Base-by-base conservation (phyloP, 1,140 invertebrate species). In the Ceratoteleas bidentatus region DNA sequence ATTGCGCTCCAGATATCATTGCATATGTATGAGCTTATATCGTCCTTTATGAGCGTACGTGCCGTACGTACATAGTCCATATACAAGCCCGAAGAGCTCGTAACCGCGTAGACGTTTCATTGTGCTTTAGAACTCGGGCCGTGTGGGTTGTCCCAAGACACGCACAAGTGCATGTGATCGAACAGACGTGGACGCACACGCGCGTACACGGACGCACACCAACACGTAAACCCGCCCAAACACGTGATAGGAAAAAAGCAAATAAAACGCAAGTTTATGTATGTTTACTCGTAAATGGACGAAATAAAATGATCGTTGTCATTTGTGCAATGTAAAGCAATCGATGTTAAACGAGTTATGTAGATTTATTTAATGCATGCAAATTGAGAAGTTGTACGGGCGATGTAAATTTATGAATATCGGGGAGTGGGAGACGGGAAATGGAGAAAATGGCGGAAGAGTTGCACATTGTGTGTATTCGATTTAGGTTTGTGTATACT, bases 21-120 rank as follows among this genome's bases (percentile, higher is more conserved):
- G 79, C 75, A 84, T 84, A 84, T 84, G 79, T 79, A 84, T 81
- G 83, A 79, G 74, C 66, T 79, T 81, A 77, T 81, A 78, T 68
- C 65, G 76, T 80, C 64, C 53, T 84, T 76, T 80, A 80, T 75
- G 77, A 84, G 62, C 76, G 57, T 81, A 79, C 81, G 81, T 70
- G 49, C 53, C 47, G 65, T 73, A 60, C 54, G 50, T 73, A 73
- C 66, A 47, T 74, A 69, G 52, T 13, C 77, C 24, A 74, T 74
- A 80, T 57, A 66, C 66, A 66, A 73, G 70, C 58, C 53, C 15
- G 53, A 69, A 52, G 57, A 54, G 69, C 74, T 78, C 62, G 57
- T 69, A 84, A 69, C 69, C 61, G 52, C 62, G 75, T 66, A 79
- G 72, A 76, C 72, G 69, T 72, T 58, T 69, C 78, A 78, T 84